Conservation (phyloP, 2,797 vertebrate genomes). For the Valencia hispanica region DNA sequence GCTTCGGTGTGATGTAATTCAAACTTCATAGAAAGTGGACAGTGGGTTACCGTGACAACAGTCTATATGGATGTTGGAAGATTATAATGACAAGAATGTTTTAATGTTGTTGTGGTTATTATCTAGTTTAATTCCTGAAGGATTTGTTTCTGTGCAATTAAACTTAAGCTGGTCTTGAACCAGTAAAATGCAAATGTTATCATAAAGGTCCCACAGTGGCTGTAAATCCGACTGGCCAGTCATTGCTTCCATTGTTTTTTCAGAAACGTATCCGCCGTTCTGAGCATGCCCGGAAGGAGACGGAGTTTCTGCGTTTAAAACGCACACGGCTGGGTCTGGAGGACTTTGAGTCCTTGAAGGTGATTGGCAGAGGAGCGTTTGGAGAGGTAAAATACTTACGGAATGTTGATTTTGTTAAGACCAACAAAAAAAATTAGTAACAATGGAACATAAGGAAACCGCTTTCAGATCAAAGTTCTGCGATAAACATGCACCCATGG, state of each 20-base stretch:
- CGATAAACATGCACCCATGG: too few species aligned
- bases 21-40: not conserved
- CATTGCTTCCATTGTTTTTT: conserved; percentile 3
- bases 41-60: not conserved
- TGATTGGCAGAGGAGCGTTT: conserved; percentile 97
- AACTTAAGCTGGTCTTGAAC: not conserved
- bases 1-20: too few species aligned
- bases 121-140: not conserved
- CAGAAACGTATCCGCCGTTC: conserved; percentile 93
- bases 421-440: not conserved
- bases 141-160: not conserved
- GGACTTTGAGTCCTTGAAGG: conserved; percentile 98
- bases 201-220: not conserved
- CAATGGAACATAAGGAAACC: not conserved
- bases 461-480: not conserved
- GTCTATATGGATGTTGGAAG: not conserved
- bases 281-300: conserved; percentile 96
- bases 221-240: too few species aligned
- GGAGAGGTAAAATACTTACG: conserved; percentile 87
- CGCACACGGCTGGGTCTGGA: conserved; percentile 95
- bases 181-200: too few species aligned
- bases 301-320: conserved; percentile 97
- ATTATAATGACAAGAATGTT: not conserved
- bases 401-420: not conserved
- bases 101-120: not conserved